Evolutionary conservation across 2,888 invertebrate genomes (phyloP), one percentile per base, ranked within the genome.

Genomic region (Protodeltote pygarga): DNA sequence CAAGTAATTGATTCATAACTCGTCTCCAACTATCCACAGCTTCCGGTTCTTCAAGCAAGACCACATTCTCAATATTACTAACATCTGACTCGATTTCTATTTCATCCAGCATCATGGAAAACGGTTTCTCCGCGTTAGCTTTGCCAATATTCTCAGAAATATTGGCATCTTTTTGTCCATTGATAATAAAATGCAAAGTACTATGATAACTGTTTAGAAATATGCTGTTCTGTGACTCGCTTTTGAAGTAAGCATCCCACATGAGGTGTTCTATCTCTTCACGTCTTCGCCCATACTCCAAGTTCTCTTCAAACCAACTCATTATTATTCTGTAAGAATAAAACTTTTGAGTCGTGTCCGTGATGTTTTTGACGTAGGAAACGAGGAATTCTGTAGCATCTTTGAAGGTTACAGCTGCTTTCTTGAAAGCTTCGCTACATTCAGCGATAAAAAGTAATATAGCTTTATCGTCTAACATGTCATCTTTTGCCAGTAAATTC

Each of bases 311-410:
- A 42, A 87, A 92, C 92, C 92, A 92, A 44, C 86, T 88, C 81
- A 92, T 81, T 10, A 92, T 83, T 14, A 92, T 79, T 77, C 91
- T 82, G 57, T 89, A 89, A 0, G 86, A 77, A 53, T 93, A 91
- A 74, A 94, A 95, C 61, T 93, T 94, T 55, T 92, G 90, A 0
- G 74, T 66, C 0, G 65, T 42, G 13, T 92, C 82, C 0, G 71
- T 71, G 17, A 94, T 89, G 51, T 92, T 90, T 2, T 91, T 88
- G 0, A 93, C 92, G 50, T 93, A 89, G 39, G 92, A 87, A 0
- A 94, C 83, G 24, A 95, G 93, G 75, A 96, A 96, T 54, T 94
- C 81, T 0, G 95, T 93, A 0, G 95, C 93, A 10, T 93, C 90
- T 50, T 93, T 93, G 9, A 95, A 94, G 0, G 93, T 84, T 0